Base-by-base conservation (phyloP, 2,888 invertebrate species). In the Seira sanloemensis region DNA sequence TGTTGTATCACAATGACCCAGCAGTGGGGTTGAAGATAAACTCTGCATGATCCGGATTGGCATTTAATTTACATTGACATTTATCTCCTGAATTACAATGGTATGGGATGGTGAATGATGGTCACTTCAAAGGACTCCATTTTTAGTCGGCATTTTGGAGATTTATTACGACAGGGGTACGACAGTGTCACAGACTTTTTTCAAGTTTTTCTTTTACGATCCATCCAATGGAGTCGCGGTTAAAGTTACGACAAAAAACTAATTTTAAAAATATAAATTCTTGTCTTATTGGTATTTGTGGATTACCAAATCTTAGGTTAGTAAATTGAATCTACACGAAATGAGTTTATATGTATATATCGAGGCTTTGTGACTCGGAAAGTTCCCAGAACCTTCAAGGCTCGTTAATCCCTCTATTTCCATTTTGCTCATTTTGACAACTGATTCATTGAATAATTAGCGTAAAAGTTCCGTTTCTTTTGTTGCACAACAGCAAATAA, bases 291-390 rank as follows among this genome's bases (percentile, higher is more conserved):
- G n/a, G n/a, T n/a, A n/a, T n/a, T n/a, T n/a, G n/a, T n/a, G n/a
- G n/a, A n/a, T n/a, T n/a, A n/a, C n/a, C n/a, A n/a, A n/a, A n/a
- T n/a, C n/a, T n/a, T n/a, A n/a, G n/a, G n/a, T n/a, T n/a, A n/a
- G n/a, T n/a, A n/a, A n/a, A n/a, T n/a, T n/a, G n/a, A n/a, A n/a
- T n/a, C n/a, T n/a, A n/a, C n/a, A n/a, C n/a, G n/a, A n/a, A n/a
- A n/a, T n/a, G n/a, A n/a, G n/a, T 9, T 18, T 65, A 18, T 23
- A 69, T 19, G 4, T 37, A 58, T 77, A 69, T 69, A 68, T 77
- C 58, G 69, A 69, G 58, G 69, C 58, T 77, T 62, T 69, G 58
- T 77, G 78, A 24, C 69, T 75, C 71, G 69, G 71, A 71, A 46
- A 71, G 69, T 78, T 25, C 65, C 27, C 37, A 46, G 65, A 62